phyloP scores from a whole-genome alignment of 2,888 invertebrate species.

The Eupithecia subumbrata region DNA sequence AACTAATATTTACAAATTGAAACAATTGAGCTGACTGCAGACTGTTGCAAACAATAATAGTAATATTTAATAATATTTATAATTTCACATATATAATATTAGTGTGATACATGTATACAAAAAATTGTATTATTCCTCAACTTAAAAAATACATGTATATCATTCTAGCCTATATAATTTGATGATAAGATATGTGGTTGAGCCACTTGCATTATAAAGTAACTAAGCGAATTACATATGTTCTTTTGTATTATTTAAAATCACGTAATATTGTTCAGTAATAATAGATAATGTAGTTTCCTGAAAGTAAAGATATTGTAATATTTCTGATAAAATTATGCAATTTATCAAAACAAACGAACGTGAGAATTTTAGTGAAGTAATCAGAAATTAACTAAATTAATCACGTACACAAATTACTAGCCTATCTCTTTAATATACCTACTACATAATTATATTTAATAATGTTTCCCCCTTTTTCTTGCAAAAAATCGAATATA shows the following conservation, averaged over 20 bases:
- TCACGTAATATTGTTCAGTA: conserved; percentile 32
- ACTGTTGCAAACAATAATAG: too few relatives aligned
- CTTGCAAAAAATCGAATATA: background rate
- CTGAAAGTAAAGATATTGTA: background rate
- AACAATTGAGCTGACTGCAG: too few relatives aligned
- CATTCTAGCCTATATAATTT: too few relatives aligned
- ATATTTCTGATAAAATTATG: conserved; percentile 30
- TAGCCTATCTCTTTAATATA: background rate
- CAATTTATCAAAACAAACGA: conserved; percentile 29
- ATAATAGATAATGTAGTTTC: conserved; percentile 30
- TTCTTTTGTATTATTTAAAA: conserved; percentile 8
- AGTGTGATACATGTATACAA: too few relatives aligned
- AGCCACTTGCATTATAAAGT: background rate
- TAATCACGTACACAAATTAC: conserved; percentile 13
- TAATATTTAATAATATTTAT: too few relatives aligned
- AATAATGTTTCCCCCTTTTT: background rate
- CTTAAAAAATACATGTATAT: too few relatives aligned
- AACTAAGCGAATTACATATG: background rate
- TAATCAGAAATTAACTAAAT: conserved; percentile 21
- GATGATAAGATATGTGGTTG: background rate
- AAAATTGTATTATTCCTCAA: too few relatives aligned
- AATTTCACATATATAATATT: too few relatives aligned
- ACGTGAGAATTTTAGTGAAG: conserved; percentile 37
- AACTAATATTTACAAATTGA: too few relatives aligned
- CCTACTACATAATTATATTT: background rate